Percentiles rank a stretch among this genome's conserved stretches.
phyloP scores from a whole-genome alignment of 2,113 vertebrate genomes.

The Typhlomys cinereus region DNA sequence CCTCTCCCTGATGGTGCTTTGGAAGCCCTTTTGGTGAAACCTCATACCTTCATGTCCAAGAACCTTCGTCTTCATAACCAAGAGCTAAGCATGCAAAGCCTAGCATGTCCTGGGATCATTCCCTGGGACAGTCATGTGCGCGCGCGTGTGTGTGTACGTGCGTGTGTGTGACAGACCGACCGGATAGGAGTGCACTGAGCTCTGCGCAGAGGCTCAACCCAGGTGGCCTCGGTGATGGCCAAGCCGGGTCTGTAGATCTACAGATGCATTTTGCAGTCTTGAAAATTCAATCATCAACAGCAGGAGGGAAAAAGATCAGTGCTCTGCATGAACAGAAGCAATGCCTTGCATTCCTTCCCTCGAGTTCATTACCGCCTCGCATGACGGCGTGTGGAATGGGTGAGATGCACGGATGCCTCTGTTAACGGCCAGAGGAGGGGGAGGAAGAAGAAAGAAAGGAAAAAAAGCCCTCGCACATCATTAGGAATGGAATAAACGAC shows the following conservation, averaged over 20 bases:
- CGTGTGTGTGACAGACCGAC: constrained; percentile 94
- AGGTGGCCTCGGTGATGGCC: constrained; percentile 82
- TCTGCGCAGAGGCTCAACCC: constrained; percentile 86
- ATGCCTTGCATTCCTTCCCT: constrained; percentile 85
- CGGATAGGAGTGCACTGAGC: constrained; percentile 86
- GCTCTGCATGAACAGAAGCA: constrained; percentile 77
- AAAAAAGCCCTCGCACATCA: constrained; percentile 89
- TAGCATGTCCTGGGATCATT: constrained; percentile 84
- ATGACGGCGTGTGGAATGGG: constrained; percentile 90
- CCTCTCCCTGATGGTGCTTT: constrained; percentile 61
- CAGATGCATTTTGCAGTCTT: constrained; percentile 87
- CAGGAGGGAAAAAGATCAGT: constrained; percentile 80
- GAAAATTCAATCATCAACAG: constrained; percentile 88
- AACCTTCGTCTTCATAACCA: constrained; percentile 71
- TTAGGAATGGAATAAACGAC: constrained; percentile 96
- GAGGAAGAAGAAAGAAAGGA: constrained; percentile 41
- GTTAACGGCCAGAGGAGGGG: constrained; percentile 87
- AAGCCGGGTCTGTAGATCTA: constrained; percentile 83
- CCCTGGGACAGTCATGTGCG: no score
- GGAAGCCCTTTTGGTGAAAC: constrained; percentile 65
- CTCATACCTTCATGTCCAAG: constrained; percentile 77
- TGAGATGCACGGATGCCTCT: constrained; percentile 89
- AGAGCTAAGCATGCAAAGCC: constrained; percentile 80
- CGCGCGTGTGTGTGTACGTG: no score
- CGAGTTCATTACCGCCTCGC: constrained; percentile 89